Conservation (phyloP, 2,797 vertebrate genomes). For the Chelidonichthys spinosus region DNA sequence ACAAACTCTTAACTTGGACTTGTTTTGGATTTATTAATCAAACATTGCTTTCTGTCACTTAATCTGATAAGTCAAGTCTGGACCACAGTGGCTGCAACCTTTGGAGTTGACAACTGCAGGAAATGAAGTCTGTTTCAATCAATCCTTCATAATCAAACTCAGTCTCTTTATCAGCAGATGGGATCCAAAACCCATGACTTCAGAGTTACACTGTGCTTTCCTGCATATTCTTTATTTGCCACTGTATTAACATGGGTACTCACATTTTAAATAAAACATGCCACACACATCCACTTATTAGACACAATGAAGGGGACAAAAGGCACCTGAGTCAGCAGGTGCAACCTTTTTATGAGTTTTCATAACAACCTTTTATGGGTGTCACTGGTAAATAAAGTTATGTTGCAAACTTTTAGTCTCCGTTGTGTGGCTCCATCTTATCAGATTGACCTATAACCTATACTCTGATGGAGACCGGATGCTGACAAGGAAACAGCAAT, state of each 20-base stretch:
- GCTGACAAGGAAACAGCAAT: slow-evolving; percentile 29
- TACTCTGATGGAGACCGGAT: slow-evolving; percentile 18
- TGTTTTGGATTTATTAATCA: not conserved
- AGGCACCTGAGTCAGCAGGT: not conserved
- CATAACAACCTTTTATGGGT: not conserved
- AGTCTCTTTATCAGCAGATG: not conserved
- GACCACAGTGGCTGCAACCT: not conserved
- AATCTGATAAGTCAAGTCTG: not conserved
- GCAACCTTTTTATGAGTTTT: not conserved
- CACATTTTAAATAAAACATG: not conserved
- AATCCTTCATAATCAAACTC: not conserved
- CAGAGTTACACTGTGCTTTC: not conserved
- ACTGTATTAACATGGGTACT: not conserved
- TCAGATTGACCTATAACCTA: not conserved
- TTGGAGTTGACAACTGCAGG: not conserved
- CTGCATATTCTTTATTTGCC: not conserved
- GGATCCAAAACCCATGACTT: slow-evolving; percentile 7
- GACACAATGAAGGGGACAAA: not conserved
- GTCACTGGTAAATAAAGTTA: not conserved
- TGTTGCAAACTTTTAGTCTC: not conserved
- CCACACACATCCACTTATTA: not conserved
- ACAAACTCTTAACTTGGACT: not conserved
- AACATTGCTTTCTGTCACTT: not conserved
- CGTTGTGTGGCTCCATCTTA: not conserved
- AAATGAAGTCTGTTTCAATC: not conserved